Base-by-base conservation (phyloP, 2,888 invertebrate genomes). In the Nematopogon swammerdamellus region DNA sequence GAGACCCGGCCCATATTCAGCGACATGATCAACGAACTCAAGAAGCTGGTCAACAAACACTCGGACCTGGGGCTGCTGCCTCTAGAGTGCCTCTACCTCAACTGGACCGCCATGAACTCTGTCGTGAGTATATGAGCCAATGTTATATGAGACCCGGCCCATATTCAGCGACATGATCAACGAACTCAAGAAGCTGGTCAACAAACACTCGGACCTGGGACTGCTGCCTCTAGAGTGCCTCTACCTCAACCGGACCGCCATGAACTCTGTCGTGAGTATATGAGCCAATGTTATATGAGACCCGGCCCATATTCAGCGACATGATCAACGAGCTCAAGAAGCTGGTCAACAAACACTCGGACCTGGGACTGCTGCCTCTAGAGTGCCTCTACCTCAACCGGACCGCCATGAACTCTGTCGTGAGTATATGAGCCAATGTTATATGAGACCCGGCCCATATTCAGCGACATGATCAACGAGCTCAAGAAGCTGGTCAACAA, bases 361-460 rank as follows among this genome's bases (percentile, higher is more conserved):
- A 95, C 59, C 80, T 89, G 49, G 89, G 89, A 56, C 88, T 97
- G 84, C 73, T 97, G 60, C 97, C 97, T 2, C 82, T 97, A 65
- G 97, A 98, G 79, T 97, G 97, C 77, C 91, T 95, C 66, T 97
- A 96, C 80, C 83, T 97, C 56, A 97, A 97, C 77, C 95, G 95
- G 75, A 90, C 89, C 67, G 95, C 97, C 48, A 81, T 97, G 62
- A 82, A 88, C 49, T 92, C 94, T 58, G 90, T 95, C 62, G 94
- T 92, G 68, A 76, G 81, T 71, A 47, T n/a, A 25, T 6, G n/a
- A n/a, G n/a, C n/a, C n/a, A n/a, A n/a, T n/a, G n/a, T n/a, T n/a
- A n/a, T n/a, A 95, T 59, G 95, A 95, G 64, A 94, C 94, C 20
- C 83, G 92, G 57, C 88, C 91, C 18, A 93, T 96, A 55, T 93